Evolutionary conservation across 1,140 invertebrate species (phyloP), one percentile per base, ranked within the genome.

Genomic region (Hestina assimilis): DNA sequence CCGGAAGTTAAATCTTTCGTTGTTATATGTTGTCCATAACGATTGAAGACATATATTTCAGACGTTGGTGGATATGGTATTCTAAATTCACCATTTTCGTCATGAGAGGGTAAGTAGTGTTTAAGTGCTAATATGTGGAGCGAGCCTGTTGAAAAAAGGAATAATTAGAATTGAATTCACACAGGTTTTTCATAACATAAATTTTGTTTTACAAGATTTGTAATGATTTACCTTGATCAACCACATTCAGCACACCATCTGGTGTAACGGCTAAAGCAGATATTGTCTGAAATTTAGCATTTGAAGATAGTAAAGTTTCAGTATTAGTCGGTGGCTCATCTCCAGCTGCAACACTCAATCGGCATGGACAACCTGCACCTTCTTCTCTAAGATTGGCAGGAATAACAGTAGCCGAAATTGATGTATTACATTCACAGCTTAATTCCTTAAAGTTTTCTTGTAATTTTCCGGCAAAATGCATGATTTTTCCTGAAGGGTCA

Each of bases 1-100:
- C 95, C 95, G 0, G 97, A 98, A 28, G 97, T 95, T 29, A 98
- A 90, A 83, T 98, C 96, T 79, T 96, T 96, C 0, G 97, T 99
- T 2, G 94, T 93, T 14, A 96, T 94, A 80, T 99, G 97, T 83
- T 99, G 97, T 0, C 98, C 98, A 75, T 98, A 97, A 7, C 95
- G 91, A 86, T 96, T 96, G 79, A 99, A 99, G 0, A 98, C 94
- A 72, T 98, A 99, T 23, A 98, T 91, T 89, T 99, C 97, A 62
- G 96, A 95, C 0, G 95, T 95, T 0, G 93, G 95, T 65, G 93
- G 96, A 87, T 96, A 97, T 5, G 96, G 95, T 70, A 98, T 97
- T 74, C 96, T 95, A 82, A 97, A 98, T 83, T 98, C 96, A 3
- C 95, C 95, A 68, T 93, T 96, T 81, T 96, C 94, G 76, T 97